These are phyloP conservation scores for Cyanoramphus novaezelandiae DNA, from an alignment of 2,113 vertebrate species.

Conservation along the genomic window DNA sequence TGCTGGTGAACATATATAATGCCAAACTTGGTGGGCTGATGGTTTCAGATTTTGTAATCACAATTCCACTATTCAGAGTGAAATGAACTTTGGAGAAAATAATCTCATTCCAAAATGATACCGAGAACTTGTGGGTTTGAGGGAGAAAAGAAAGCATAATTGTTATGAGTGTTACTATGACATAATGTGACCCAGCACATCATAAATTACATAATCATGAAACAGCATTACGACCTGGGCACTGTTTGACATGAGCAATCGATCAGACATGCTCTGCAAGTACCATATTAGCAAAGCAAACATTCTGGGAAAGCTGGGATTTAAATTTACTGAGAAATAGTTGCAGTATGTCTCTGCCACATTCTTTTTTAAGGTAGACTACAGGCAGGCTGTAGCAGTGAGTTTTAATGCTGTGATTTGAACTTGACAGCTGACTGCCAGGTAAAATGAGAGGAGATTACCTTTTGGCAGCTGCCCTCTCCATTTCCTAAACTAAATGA, in stretches of 20 bases:
- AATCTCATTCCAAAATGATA: background rate
- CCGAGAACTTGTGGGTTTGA: background rate
- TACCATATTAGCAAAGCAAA: background rate
- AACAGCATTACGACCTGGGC: background rate
- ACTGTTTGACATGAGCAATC: background rate
- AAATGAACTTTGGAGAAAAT: background rate
- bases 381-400: background rate
- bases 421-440: conserved; percentile 44
- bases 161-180: background rate
- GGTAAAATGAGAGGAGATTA: conserved; percentile 57
- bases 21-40: background rate
- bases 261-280: background rate
- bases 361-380: background rate
- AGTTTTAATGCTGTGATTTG: conserved; percentile 21
- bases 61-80: background rate
- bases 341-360: background rate
- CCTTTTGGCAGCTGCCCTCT: conserved; percentile 49
- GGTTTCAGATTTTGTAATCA: background rate
- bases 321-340: background rate
- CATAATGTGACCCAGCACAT: background rate
- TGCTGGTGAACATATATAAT: background rate
- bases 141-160: background rate
- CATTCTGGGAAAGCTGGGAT: background rate
- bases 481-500: conserved; percentile 54
- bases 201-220: background rate